phyloP scores from a whole-genome alignment of 2,888 invertebrate genomes.

The Drosophila demipolita region DNA sequence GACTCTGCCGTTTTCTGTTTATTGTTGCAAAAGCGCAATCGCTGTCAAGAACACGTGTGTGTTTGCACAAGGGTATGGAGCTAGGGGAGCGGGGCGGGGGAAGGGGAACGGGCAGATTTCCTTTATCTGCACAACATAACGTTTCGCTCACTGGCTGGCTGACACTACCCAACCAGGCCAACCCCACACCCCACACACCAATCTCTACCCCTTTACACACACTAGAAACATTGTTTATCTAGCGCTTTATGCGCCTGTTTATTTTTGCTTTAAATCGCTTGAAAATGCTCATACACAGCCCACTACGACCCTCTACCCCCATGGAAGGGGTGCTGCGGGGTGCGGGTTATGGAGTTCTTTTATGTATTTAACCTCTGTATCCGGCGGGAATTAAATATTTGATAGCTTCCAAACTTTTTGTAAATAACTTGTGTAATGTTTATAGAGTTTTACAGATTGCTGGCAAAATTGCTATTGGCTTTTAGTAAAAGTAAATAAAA shows the following conservation, averaged over 20 bases:
- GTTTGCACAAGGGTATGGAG: slow-evolving; percentile 76
- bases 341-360: not conserved
- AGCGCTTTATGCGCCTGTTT: slow-evolving; percentile 64
- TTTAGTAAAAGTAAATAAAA: not conserved
- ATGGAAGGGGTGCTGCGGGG: not conserved
- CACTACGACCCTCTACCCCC: not conserved
- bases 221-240: slow-evolving; percentile 67
- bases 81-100: not conserved
- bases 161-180: not conserved
- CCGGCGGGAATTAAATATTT: slow-evolving; percentile 26
- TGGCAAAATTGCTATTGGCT: not conserved
- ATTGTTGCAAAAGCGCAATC: slow-evolving; percentile 73
- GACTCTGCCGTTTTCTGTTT: slow-evolving; percentile 31
- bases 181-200: slow-evolving; percentile 3
- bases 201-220: slow-evolving; percentile 18
- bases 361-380: slow-evolving; percentile 4
- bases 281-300: slow-evolving; percentile 30
- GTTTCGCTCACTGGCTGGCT: not conserved
- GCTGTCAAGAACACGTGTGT: slow-evolving; percentile 80
- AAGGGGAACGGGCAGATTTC: slow-evolving; percentile 40
- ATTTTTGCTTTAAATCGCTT: slow-evolving; percentile 62
- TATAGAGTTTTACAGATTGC: not conserved
- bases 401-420: slow-evolving; percentile 1
- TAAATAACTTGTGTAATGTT: slow-evolving; percentile 10
- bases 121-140: slow-evolving; percentile 58